Base-by-base conservation (phyloP, 2,113 vertebrate species). In the Panthera tigris region DNA sequence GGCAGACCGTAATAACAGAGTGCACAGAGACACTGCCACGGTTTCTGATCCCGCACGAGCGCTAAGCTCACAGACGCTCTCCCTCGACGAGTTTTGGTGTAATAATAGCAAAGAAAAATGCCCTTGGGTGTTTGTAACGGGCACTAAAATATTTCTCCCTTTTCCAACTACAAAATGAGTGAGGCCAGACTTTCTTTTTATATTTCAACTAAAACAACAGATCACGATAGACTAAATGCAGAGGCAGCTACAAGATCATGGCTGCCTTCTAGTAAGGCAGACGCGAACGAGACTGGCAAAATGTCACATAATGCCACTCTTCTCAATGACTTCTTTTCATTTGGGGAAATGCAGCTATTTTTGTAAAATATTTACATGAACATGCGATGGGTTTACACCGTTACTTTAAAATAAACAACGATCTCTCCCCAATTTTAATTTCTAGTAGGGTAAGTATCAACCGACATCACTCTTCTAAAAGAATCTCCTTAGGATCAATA, bases 11-110 rank as follows among this genome's bases (percentile, higher is more conserved):
- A 15, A 11, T 0, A 7, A 57, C 18, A 33, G 29, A 13, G 27
- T 3, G 9, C 4, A 15, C 8, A 61, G 8, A 14, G 4, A 55
- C 63, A 29, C 65, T 7, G 14, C 0, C 0, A 0, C 0, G 4
- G 57, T 23, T 31, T 45, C 11, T 12, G 52, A 61, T 7, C 14
- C 25, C 48, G 5, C 1, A 7, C 27, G 4, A 7, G 6, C 73
- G 57, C 48, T 16, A 57, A 4, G 8, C 29, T 50, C 25, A 50
- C 55, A 68, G 41, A 92, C 66, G 76, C 27, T 2, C 45, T 14
- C 27, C 8, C 87, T 39, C 88, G 93, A 23, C 0, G 1, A 76
- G 87, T 92, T 95, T 87, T n/a, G 90, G 63, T 36, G 69, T 68
- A 23, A 63, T 68, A 23, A 63, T 7, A 96, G 74, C 55, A 84